These are phyloP conservation scores for Epinephelus fuscoguttatus DNA, from an alignment of 2,113 vertebrate genomes.

Conservation along the genomic window DNA sequence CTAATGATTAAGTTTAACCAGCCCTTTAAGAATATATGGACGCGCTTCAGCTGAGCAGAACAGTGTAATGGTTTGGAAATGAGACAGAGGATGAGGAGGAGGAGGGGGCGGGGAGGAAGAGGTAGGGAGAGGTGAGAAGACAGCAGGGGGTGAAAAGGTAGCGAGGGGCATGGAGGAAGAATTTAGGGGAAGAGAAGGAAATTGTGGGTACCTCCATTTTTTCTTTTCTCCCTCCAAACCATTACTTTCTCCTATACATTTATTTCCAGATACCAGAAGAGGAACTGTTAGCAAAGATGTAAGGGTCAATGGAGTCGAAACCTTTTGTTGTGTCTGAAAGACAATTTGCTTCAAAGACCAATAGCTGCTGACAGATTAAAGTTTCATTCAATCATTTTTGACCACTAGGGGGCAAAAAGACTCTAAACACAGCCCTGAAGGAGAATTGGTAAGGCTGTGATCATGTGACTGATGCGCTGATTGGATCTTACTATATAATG, in stretches of 20 bases:
- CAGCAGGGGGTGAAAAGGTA: conserved; percentile 17
- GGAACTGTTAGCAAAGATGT: neutral
- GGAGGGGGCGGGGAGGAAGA: conserved; percentile 83
- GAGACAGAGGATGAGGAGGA: conserved; percentile 75
- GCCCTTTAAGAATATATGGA: conserved; percentile 98
- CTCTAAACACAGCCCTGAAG: too few relatives aligned
- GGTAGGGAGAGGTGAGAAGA: conserved; percentile 81
- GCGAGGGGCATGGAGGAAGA: conserved; percentile 2
- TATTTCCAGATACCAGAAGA: neutral
- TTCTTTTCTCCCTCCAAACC: neutral
- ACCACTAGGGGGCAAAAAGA: too few relatives aligned
- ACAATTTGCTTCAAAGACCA: neutral
- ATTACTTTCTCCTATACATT: neutral
- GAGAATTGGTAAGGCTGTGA: too few relatives aligned
- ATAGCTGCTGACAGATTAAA: too few relatives aligned
- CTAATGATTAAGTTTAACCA: conserved; percentile 99
- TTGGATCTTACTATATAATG: too few relatives aligned
- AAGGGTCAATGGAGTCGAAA: neutral
- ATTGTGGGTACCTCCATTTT: neutral
- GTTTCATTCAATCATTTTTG: too few relatives aligned
- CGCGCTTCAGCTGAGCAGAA: conserved; percentile 93
- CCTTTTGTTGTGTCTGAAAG: conserved; percentile 1
- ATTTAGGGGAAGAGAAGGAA: neutral
- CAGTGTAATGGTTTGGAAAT: conserved; percentile 95
- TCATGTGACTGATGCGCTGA: too few relatives aligned